Evolutionary conservation across 2,797 vertebrate species (phyloP).

Genomic region (Ceryle rudis): DNA sequence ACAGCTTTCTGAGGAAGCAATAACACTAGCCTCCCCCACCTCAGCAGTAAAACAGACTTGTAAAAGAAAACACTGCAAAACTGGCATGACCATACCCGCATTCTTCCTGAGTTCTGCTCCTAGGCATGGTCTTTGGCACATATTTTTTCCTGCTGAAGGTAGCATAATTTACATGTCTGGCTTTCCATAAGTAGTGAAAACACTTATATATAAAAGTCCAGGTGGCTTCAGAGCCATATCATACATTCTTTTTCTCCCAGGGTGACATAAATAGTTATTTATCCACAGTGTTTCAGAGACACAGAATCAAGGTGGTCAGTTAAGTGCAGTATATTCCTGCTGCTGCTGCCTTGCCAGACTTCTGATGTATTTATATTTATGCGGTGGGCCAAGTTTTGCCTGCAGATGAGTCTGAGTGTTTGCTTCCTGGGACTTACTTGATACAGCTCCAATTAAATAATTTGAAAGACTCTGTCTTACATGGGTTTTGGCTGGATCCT

Average conservation of each 20-base stretch:
- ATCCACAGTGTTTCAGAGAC: slow-evolving; percentile 42
- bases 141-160: slow-evolving; percentile 41
- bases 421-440: neutral
- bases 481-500: neutral
- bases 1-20: slow-evolving; percentile 66
- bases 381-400: neutral
- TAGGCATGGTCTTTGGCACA: slow-evolving; percentile 60
- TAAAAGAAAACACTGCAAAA: slow-evolving; percentile 61
- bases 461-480: neutral
- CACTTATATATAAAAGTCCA: slow-evolving; percentile 62
- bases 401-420: neutral
- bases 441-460: neutral
- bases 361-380: neutral
- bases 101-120: slow-evolving; percentile 52
- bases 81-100: slow-evolving; percentile 58
- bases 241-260: slow-evolving; percentile 66
- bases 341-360: neutral
- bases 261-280: slow-evolving; percentile 64
- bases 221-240: slow-evolving; percentile 64
- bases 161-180: slow-evolving; percentile 68
- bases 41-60: slow-evolving; percentile 65
- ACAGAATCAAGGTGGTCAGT: slow-evolving; percentile 22
- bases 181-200: slow-evolving; percentile 64
- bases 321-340: slow-evolving; percentile 28
- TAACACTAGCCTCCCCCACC: slow-evolving; percentile 31